These are phyloP conservation scores for Parnassius glacialis DNA, from an alignment of 2,888 invertebrate species.

Conservation along the genomic window DNA sequence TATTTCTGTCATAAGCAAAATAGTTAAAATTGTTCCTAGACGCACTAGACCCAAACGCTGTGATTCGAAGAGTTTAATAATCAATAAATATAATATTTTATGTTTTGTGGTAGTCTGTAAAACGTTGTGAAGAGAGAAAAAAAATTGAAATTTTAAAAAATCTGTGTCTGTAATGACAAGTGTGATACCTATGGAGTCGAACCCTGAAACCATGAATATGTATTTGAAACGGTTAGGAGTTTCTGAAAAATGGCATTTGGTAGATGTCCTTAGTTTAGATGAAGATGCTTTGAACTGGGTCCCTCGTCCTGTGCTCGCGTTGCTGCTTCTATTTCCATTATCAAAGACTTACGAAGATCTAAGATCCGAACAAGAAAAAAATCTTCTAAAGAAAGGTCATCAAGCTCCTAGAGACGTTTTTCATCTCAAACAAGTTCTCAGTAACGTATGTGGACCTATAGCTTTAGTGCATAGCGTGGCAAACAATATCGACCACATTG, in stretches of 20 bases:
- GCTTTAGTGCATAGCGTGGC: slow-evolving; percentile 96
- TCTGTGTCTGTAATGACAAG: slow-evolving; percentile 44
- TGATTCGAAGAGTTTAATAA: no score
- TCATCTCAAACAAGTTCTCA: slow-evolving; percentile 92
- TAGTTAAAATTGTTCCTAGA: no score
- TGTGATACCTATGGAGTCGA: slow-evolving; percentile 76
- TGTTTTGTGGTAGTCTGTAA: not conserved
- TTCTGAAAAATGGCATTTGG: slow-evolving; percentile 88
- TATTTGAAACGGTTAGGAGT: slow-evolving; percentile 90
- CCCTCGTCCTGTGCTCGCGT: slow-evolving; percentile 91
- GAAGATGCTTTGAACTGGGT: slow-evolving; percentile 90
- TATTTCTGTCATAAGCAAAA: not conserved
- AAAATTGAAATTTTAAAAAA: not conserved
- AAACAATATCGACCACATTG: slow-evolving; percentile 90
- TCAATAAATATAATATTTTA: no score
- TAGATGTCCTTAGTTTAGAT: slow-evolving; percentile 96
- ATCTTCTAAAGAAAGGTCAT: slow-evolving; percentile 78
- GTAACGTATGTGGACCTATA: slow-evolving; percentile 97
- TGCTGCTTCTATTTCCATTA: slow-evolving; percentile 93
- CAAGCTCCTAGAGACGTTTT: slow-evolving; percentile 84
- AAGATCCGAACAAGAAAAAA: slow-evolving; percentile 82
- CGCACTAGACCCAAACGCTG: no score
- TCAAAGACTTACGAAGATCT: slow-evolving; percentile 87
- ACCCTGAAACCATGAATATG: slow-evolving; percentile 83
- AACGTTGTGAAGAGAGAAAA: not conserved